These are phyloP conservation scores for Tenodera sinensis DNA, from an alignment of 2,888 invertebrate species.

Conservation along the genomic window DNA sequence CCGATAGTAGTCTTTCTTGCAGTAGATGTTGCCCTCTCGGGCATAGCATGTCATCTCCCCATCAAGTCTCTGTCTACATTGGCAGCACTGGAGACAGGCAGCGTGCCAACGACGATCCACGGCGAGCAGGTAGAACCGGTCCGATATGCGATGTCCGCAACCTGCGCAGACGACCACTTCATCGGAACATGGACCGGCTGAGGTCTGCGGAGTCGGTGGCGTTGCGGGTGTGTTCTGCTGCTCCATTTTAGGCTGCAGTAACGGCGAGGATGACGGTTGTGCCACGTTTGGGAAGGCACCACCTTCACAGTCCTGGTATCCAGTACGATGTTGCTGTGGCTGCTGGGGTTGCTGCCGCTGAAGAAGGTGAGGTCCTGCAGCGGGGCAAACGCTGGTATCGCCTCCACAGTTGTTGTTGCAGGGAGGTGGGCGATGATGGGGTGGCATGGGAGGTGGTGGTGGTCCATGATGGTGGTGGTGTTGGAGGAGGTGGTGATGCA, in stretches of 20 bases:
- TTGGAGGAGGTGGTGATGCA: not conserved
- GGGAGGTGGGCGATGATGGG: slow-evolving; percentile 37
- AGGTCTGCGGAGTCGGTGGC: slow-evolving; percentile 43
- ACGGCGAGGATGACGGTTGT: not conserved
- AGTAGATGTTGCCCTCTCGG: slow-evolving; percentile 89
- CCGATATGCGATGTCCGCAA: slow-evolving; percentile 80
- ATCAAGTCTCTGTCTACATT: slow-evolving; percentile 85
- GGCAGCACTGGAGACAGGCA: slow-evolving; percentile 84
- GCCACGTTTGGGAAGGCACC: not conserved
- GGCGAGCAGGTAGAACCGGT: slow-evolving; percentile 87
- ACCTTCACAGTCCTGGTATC: not conserved
- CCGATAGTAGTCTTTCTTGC: slow-evolving; percentile 96
- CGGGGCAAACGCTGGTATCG: not conserved
- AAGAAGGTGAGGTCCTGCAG: not conserved
- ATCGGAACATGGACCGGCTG: slow-evolving; percentile 34
- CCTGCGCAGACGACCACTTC: slow-evolving; percentile 74
- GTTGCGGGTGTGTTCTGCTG: slow-evolving; percentile 44
- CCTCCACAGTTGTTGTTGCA: slow-evolving; percentile 30
- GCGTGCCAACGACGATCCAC: slow-evolving; percentile 93
- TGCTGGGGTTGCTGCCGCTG: not conserved
- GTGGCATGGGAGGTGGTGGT: slow-evolving; percentile 3
- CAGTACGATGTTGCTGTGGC: slow-evolving; percentile 36
- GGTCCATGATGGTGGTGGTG: not conserved
- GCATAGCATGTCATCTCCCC: slow-evolving; percentile 90
- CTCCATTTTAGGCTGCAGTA: slow-evolving; percentile 27